phyloP scores from a whole-genome alignment of 1,140 invertebrate genomes.

The Eriocheir sinensis region DNA sequence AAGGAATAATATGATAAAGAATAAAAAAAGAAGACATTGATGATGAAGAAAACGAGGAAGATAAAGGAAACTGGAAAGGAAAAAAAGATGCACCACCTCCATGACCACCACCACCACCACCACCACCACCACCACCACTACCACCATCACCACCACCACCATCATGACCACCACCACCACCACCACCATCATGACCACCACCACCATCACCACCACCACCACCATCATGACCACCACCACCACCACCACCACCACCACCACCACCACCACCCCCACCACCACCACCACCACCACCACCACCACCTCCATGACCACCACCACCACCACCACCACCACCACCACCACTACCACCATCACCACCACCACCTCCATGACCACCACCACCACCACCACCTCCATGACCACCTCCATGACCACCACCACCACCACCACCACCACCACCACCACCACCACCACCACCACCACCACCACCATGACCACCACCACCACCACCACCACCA shows the following conservation, averaged over 20 bases:
- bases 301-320: not conserved
- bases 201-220: not conserved
- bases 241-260: slow-evolving; percentile 19
- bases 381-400: slow-evolving; percentile 7
- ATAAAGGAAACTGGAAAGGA: not conserved
- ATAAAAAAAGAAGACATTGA: not conserved
- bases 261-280: too few relatives aligned
- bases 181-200: not conserved
- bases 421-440: slow-evolving; percentile 19
- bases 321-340: slow-evolving; percentile 18
- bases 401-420: too few relatives aligned
- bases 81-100: not conserved
- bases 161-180: not conserved
- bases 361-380: not conserved
- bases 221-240: not conserved
- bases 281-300: slow-evolving; percentile 19
- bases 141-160: not conserved
- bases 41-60: not conserved
- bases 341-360: slow-evolving; percentile 2
- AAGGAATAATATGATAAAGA: not conserved
- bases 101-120: not conserved
- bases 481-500: slow-evolving; percentile 9
- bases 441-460: not conserved
- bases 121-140: not conserved
- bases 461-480: too few relatives aligned